phyloP scores from a whole-genome alignment of 2,797 vertebrate species.

The Galaxias olidus region DNA sequence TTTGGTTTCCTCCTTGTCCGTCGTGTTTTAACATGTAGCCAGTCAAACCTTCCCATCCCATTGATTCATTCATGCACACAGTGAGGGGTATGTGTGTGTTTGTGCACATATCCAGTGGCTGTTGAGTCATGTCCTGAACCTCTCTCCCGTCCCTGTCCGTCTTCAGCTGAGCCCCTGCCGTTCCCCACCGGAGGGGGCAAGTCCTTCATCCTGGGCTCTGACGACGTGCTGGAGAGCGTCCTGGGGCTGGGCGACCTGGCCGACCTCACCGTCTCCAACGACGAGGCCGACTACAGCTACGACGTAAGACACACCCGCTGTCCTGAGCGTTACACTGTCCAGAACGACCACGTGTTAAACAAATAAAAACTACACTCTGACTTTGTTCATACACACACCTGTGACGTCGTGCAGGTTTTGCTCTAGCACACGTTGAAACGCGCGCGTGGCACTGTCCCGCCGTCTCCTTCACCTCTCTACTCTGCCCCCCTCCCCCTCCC shows the following conservation, averaged over 20 bases:
- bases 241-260: conserved; percentile 96
- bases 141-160: conserved; percentile 55
- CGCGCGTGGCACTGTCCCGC: too few species aligned
- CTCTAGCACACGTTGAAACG: too few species aligned
- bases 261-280: conserved; percentile 97
- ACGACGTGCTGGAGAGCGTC: conserved; percentile 94
- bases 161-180: conserved; percentile 91
- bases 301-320: conserved; percentile 83
- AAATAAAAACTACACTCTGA: neutral
- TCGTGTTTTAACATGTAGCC: neutral
- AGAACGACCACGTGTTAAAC: neutral
- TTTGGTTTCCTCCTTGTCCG: neutral
- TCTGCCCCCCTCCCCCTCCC: conserved; percentile 39
- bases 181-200: conserved; percentile 92
- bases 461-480: neutral
- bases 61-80: neutral
- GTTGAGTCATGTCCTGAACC: neutral
- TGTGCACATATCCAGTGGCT: neutral
- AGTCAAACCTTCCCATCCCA: neutral
- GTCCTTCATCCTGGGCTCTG: conserved; percentile 95
- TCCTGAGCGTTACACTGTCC: too few species aligned
- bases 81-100: neutral
- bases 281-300: conserved; percentile 94
- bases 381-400: neutral
- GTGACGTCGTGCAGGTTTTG: neutral